Evolutionary conservation across 2,113 vertebrate genomes (phyloP).

Genomic region (Pygoscelis adeliae): DNA sequence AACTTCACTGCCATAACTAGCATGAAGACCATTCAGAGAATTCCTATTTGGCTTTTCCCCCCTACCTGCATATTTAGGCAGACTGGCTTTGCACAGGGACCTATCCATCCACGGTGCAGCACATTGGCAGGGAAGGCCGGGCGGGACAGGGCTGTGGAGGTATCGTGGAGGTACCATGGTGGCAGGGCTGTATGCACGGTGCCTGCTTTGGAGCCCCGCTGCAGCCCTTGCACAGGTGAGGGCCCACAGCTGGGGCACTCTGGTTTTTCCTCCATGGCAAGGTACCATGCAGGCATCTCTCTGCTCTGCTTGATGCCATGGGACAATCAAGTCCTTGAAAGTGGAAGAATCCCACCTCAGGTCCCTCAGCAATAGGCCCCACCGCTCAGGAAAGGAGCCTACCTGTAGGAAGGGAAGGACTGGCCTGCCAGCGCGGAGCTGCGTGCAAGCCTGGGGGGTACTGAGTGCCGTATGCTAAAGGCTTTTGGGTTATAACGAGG

Average conservation of each 20-base stretch:
- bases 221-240: not conserved
- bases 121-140: not conserved
- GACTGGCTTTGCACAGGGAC: not conserved
- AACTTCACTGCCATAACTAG: not conserved
- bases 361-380: too few relatives aligned
- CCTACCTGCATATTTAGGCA: not conserved
- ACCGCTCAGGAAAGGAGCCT: not conserved
- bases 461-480: not conserved
- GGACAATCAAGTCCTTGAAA: not conserved
- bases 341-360: not conserved
- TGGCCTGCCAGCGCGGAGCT: not conserved
- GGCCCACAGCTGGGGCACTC: not conserved
- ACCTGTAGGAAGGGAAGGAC: not conserved
- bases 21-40: not conserved
- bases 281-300: not conserved
- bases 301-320: not conserved
- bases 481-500: not conserved
- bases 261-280: not conserved
- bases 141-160: not conserved
- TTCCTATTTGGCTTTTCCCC: not conserved
- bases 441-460: not conserved
- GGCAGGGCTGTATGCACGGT: not conserved
- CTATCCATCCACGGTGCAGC: not conserved
- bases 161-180: rapidly evolving
- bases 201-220: not conserved